A percentile compares a stretch with the other conserved stretches of the same genome.
Evolutionary conservation across 2,888 invertebrate genomes (phyloP).

Genomic region (Drosophila cognata): DNA sequence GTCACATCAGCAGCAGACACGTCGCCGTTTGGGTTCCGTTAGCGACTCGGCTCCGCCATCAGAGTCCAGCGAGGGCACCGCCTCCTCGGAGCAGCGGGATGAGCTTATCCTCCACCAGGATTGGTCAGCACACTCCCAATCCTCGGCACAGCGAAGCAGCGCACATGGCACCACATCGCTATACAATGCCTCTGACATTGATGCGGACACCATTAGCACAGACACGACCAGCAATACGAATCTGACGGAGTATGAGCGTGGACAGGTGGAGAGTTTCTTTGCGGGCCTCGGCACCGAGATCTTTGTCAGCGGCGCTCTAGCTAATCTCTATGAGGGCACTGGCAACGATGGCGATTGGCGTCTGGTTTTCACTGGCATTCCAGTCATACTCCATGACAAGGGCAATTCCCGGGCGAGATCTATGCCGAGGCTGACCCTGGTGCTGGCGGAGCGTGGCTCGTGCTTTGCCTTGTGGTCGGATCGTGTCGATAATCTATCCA

Average conservation of each 20-base stretch:
- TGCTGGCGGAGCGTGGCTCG: constrained; percentile 91
- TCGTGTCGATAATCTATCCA: constrained; percentile 91
- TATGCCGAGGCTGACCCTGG: constrained; percentile 89
- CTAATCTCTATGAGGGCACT: constrained; percentile 89
- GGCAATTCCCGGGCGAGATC: constrained; percentile 90
- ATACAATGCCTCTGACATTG: constrained; percentile 83
- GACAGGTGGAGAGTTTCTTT: constrained; percentile 90
- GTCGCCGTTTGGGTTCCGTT: constrained; percentile 87
- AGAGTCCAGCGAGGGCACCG: constrained; percentile 87
- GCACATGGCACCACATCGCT: constrained; percentile 81
- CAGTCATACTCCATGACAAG: constrained; percentile 90
- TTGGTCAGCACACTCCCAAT: constrained; percentile 67
- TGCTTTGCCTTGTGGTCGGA: constrained; percentile 93
- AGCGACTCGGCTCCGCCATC: constrained; percentile 87
- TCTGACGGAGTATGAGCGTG: constrained; percentile 88
- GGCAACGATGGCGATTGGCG: constrained; percentile 89
- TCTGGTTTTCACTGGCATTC: constrained; percentile 91
- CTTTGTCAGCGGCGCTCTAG: constrained; percentile 91
- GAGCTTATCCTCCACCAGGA: constrained; percentile 71
- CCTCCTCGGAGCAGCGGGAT: constrained; percentile 82
- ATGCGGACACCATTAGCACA: constrained; percentile 84
- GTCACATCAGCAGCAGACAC: constrained; percentile 83
- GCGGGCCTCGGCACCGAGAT: constrained; percentile 92
- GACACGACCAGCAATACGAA: constrained; percentile 84
- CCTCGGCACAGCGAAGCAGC: constrained; percentile 68